phyloP scores from a whole-genome alignment of 2,113 vertebrate genomes.

The Tamias sibiricus region DNA sequence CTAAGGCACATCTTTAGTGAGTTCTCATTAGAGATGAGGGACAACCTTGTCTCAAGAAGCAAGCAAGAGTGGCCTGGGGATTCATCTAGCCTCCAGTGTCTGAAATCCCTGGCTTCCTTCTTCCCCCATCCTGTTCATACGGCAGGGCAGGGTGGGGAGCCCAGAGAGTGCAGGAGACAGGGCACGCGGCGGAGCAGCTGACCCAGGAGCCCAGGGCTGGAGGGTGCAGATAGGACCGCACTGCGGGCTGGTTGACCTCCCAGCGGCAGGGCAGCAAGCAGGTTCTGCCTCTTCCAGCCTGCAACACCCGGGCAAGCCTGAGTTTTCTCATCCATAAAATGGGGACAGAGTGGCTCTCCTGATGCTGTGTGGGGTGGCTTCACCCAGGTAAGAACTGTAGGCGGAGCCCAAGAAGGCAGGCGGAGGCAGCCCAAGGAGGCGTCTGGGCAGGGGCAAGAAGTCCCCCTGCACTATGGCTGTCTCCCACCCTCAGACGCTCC shows the following conservation, averaged over 20 bases:
- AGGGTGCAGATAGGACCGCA: rapidly evolving
- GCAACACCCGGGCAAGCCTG: not conserved
- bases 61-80: not conserved
- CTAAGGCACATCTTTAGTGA: not conserved
- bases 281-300: not conserved
- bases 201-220: not conserved
- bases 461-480: not conserved
- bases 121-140: not conserved
- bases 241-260: not conserved
- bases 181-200: rapidly evolving
- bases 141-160: rapidly evolving
- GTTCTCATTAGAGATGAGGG: not conserved
- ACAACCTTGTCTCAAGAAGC: not conserved
- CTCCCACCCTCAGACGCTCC: not conserved
- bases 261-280: not conserved
- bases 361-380: not conserved
- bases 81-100: not conserved
- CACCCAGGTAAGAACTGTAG: not conserved
- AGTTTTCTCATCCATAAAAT: not conserved
- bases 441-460: not conserved
- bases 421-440: rapidly evolving
- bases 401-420: not conserved
- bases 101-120: not conserved
- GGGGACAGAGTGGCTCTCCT: not conserved
- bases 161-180: too few species aligned